Base-by-base conservation (phyloP, 2,888 invertebrate genomes). In the Acleris laterana region DNA sequence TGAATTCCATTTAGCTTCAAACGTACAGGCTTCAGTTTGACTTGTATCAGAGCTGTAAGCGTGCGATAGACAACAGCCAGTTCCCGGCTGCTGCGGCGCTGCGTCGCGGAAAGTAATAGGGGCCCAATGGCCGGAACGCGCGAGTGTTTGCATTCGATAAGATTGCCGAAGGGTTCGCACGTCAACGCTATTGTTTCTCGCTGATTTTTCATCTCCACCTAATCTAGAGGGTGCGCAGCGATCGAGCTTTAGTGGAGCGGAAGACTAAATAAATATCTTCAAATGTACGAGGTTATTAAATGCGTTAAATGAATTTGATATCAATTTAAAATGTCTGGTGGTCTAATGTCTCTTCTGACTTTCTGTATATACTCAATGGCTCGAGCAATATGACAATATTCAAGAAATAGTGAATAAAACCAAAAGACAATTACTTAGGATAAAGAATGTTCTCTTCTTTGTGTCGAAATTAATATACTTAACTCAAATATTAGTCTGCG, bases 121-220 rank as follows among this genome's bases (percentile, higher is more conserved):
- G 68, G 87, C 85, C 79, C 90, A 91, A 89, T 88, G 90, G 85
- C 85, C 85, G 90, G 87, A 89, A 89, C 86, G 84, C 75, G 79
- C 83, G 90, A 90, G 92, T 92, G 92, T 91, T 89, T 86, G 87
- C 87, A 85, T 87, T 88, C 88, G 92, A 92, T 92, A 92, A 92
- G 91, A 73, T 74, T 57, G 68, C 62, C 53, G 58, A 55, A 68
- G 63, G 63, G 59, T 55, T 52, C 52, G 63, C 65, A 52, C 61
- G 66, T 66, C 66, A 62, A 57, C 61, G 56, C 66, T 66, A 66
- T 66, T 66, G 66, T 66, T 66, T 66, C 66, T 66, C 66, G 66
- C 66, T 62, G 66, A 66, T 66, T 66, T 66, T 66, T 66, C 66
- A 66, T 66, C 62, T 66, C 57, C 62, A 57, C 62, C 56, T 51